Base-by-base conservation (phyloP, 2,888 invertebrate genomes). In the Deroplatys truncata region DNA sequence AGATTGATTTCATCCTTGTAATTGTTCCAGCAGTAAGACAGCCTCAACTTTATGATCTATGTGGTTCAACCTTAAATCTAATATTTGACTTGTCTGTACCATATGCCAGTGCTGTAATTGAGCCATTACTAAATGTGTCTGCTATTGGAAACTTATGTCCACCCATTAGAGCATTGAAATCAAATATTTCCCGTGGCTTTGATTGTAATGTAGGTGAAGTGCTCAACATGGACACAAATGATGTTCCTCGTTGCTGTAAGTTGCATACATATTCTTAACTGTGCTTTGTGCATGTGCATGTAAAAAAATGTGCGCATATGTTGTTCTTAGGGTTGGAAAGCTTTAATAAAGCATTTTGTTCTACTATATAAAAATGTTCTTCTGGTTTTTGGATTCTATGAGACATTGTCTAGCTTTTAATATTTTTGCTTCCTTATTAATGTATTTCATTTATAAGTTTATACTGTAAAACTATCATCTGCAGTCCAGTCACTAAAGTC, bases 61-160 rank as follows among this genome's bases (percentile, higher is more conserved):
- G 99, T 92, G 99, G 99, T 25, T 98, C 98, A 1, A 99, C 98
- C 0, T 93, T 99, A 90, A 98, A 97, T 92, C 95, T 99, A 1
- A 98, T 99, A 92, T 99, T 99, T 92, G 99, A 99, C 93, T 94
- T 99, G 84, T 97, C 98, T 84, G 98, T 98, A 16, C 98, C 98
- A 0, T 97, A 98, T 91, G 98, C 98, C 4, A 98, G 97, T 92
- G 97, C 97, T 56, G 96, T 98, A 1, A 97, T 98, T 91, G 98
- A 98, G 92, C 97, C 98, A 4, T 94, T 98, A 9, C 93, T 98
- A 49, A 98, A 98, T 92, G 97, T 98, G 2, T 97, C 97, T 1
- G 96, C 98, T 49, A 98, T 98, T 92, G 98, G 98, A 82, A 98
- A 98, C 92, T 97, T 98, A 93, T 99, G 99, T 93, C 98, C 98